Evolutionary conservation across 2,888 invertebrate species (phyloP), one percentile per base, ranked within the genome.

Genomic region (Rhamphomyia laevipes): DNA sequence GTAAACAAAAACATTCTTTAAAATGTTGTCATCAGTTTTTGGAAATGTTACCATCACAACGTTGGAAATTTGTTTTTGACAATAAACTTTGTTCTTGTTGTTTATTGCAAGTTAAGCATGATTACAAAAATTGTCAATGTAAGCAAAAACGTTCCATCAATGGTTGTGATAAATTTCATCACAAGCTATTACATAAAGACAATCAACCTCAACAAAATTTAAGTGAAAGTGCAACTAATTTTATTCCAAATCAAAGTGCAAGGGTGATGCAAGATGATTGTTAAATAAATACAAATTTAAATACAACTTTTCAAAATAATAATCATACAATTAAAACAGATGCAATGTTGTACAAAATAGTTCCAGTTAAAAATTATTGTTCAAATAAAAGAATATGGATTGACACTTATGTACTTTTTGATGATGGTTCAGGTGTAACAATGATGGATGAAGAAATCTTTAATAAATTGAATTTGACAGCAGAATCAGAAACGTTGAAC

Each of bases 321-420:
- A 33, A 33, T 33, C 33, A 33, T 9, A 33, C 4, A 6, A 9
- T 33, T 3, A 11, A 33, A 9, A 4, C 33, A 13, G 13, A 33
- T 9, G 11, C 33, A 35, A 42, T 43, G n/a, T 46, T 52, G 4
- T 54, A 51, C 21, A 47, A 50, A 33, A 43, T 54, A n/a, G 7
- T 55, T 16, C 51, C 54, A 0, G 38, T 52, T 4, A 51, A 48
- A 11, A 10, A 53, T 5, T 43, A 23, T 37, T 49, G 50, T 6
- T 42, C 43, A n/a, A 31, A 40, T 3, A 21, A 35, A 35, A 3
- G n/a, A n/a, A 4, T 9, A 13, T 35, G 35, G 35, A 7, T 35
- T n/a, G 43, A 43, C 23, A 50, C 47, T 1, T 50, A 40, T 18
- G 33, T 40, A 2, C 45, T 51, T 9, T 43, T 46, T 2, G 51